Conservation (phyloP, 2,797 vertebrate genomes). For the Sciurus carolinensis region DNA sequence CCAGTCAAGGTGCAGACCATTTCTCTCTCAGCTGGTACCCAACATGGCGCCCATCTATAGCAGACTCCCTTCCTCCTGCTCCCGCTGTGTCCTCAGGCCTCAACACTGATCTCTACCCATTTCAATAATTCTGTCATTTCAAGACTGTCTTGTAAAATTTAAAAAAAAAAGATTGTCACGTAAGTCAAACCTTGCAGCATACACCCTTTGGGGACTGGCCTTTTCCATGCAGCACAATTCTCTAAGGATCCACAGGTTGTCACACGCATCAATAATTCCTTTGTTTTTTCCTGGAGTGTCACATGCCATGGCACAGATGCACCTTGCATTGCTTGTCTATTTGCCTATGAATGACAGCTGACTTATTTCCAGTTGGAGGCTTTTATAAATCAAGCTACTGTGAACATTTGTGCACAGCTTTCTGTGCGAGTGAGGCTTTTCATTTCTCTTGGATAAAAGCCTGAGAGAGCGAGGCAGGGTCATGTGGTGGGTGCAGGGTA, state of each 20-base stretch:
- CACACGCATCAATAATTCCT: background rate
- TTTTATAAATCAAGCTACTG: background rate
- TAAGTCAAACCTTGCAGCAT: too few relatives aligned
- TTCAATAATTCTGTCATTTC: background rate
- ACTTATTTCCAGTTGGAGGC: background rate
- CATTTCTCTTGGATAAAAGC: background rate
- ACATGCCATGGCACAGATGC: accelerated
- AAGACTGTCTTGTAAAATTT: background rate
- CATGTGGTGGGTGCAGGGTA: too few relatives aligned
- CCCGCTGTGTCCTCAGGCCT: too few relatives aligned
- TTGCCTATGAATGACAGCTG: background rate
- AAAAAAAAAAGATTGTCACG: too few relatives aligned
- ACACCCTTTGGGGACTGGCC: background rate
- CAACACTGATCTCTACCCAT: background rate
- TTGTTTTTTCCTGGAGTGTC: background rate
- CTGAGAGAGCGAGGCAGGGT: background rate
- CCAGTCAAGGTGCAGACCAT: background rate
- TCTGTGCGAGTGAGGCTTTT: background rate
- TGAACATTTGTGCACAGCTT: background rate
- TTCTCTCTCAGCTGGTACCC: too few relatives aligned
- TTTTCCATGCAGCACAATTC: background rate
- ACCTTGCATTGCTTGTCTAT: background rate
- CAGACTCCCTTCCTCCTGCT: background rate
- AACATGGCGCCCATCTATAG: background rate
- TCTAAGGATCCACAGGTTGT: background rate